A percentile compares a stretch with the other conserved stretches of the same genome.
These are phyloP conservation scores for Cuniculus paca DNA, from an alignment of 2,797 vertebrate genomes.

Conservation along the genomic window DNA sequence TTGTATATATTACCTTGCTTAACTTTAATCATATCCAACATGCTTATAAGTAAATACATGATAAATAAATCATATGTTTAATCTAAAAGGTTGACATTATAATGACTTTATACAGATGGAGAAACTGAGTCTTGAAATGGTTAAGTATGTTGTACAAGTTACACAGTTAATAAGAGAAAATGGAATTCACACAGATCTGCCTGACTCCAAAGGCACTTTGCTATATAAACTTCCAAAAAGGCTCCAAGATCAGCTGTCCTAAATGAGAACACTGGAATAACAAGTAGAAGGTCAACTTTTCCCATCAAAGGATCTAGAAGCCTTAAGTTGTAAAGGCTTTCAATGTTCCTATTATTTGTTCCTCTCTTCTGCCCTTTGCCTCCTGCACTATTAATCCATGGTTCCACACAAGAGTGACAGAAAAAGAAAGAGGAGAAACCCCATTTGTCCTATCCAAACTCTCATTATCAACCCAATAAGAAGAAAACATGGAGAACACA, in stretches of 20 bases:
- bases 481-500: background rate
- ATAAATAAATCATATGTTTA: constrained; percentile 22
- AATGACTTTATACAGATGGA: background rate
- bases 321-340: background rate
- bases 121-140: background rate
- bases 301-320: background rate
- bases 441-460: background rate
- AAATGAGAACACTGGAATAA: constrained; percentile 32
- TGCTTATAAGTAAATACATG: background rate
- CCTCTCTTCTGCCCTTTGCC: constrained; percentile 4
- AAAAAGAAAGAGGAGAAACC: background rate
- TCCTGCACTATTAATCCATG: background rate
- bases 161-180: constrained; percentile 39
- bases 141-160: background rate
- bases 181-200: constrained; percentile 52
- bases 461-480: background rate
- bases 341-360: background rate
- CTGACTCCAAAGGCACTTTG: background rate
- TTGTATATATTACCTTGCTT: background rate
- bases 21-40: constrained; percentile 46
- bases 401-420: background rate
- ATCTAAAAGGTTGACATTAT: constrained; percentile 3
- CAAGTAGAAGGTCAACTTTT: background rate
- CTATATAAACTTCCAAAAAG: background rate
- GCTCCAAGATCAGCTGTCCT: background rate